Percentiles rank a stretch among this genome's conserved stretches.
Conservation (phyloP, 2,797 vertebrate genomes). For the Syngnathus rostellatus region DNA sequence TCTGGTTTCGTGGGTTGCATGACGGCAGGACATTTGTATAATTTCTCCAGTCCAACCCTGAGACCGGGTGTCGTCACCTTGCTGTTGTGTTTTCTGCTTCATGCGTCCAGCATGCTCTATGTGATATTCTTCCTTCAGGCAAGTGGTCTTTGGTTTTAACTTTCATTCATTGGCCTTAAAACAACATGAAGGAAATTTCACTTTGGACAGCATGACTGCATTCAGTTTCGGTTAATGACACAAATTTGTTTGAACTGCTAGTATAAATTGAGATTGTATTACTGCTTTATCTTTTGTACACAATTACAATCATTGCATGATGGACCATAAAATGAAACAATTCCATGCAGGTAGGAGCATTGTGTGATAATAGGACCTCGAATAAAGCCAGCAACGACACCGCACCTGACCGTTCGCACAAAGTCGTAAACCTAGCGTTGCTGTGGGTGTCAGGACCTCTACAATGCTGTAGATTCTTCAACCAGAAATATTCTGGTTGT, state of each 20-base stretch:
- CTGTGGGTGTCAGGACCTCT: constrained; percentile 5
- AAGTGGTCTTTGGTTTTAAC: not conserved
- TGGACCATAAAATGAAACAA: no score
- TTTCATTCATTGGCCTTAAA: not conserved
- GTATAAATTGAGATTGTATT: no score
- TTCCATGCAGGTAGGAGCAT: not conserved
- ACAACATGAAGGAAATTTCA: not conserved
- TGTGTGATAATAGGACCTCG: not conserved
- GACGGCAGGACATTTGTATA: constrained; percentile 5
- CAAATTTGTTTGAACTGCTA: no score
- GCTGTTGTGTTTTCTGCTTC: constrained; percentile 2
- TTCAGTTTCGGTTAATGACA: no score
- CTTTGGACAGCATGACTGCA: no score
- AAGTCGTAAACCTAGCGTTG: not conserved
- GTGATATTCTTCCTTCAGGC: constrained; percentile 8
- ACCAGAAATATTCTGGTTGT: constrained; percentile 9
- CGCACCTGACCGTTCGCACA: not conserved
- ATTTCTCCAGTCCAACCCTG: not conserved
- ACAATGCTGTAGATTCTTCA: constrained; percentile 1
- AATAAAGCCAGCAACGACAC: not conserved
- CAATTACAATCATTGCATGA: no score
- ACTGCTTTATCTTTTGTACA: no score
- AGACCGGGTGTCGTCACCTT: not conserved
- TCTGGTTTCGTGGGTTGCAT: not conserved
- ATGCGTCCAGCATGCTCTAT: not conserved